phyloP scores from a whole-genome alignment of 2,797 vertebrate species.

The Micrastur ruficollis region DNA sequence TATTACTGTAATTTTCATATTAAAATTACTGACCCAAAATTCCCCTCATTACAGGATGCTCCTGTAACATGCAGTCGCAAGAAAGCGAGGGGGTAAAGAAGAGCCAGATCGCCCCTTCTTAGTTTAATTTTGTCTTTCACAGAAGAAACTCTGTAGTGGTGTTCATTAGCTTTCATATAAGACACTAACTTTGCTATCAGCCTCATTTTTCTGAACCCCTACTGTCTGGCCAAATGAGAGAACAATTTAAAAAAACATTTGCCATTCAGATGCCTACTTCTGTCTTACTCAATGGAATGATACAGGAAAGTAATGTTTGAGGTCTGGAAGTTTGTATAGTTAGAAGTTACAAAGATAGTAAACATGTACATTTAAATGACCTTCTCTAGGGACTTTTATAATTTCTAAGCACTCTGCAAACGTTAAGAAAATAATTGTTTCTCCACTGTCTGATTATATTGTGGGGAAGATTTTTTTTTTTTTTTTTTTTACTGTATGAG shows the following conservation, averaged over 20 bases:
- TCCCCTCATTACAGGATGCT: not conserved
- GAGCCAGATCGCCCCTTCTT: not conserved
- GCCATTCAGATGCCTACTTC: not conserved
- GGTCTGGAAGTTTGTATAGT: not conserved
- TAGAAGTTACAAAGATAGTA: not conserved
- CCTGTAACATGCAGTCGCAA: not conserved
- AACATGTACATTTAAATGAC: not conserved
- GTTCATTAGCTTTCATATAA: not conserved
- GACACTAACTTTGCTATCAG: not conserved
- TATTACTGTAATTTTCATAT: not conserved
- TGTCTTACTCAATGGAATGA: not conserved
- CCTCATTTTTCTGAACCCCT: not conserved
- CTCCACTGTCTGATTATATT: not conserved
- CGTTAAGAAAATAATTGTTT: not conserved
- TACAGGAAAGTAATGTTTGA: not conserved
- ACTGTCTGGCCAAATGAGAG: not conserved
- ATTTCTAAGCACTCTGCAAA: not conserved
- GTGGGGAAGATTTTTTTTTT: not conserved
- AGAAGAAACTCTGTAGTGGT: not conserved
- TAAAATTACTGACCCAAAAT: not conserved
- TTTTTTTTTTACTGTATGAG: not conserved
- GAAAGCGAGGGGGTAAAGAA: not conserved
- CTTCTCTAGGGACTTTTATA: not conserved
- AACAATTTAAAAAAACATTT: not conserved
- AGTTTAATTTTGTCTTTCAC: not conserved